Evolutionary conservation across 2,797 vertebrate genomes (phyloP), one percentile per base, ranked within the genome.

Genomic region (Scolopax bukidnonensis): DNA sequence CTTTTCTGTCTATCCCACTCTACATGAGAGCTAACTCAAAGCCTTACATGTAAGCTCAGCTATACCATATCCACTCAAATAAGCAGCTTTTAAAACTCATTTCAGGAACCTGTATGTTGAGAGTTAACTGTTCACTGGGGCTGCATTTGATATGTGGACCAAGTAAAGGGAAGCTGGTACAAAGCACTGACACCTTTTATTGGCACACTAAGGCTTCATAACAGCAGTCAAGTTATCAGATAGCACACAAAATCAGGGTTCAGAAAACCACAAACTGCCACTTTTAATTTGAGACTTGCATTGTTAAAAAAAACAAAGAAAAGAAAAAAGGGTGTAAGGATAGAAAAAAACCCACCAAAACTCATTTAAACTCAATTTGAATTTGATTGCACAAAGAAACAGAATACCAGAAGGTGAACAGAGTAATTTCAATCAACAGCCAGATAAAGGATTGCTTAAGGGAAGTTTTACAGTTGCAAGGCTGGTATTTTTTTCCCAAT

Each of bases 201-300:
- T 87, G 87, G 28, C 32, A 85, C 3, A 3, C 27, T 25, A 25
- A 59, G 36, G 54, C 59, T 84, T 69, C 0, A 0, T 9, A 40
- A 61, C 4, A 4, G 54, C 32, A 78, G n/a, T 5, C 4, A 7
- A 4, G 1, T 54, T 36, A 61, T 0, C 1, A 3, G 33, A 60
- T 16, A 28, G 7, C 5, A 7, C 63, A 59, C 50, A 73, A 61
- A 79, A 77, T 6, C 45, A 23, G n/a, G 2, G 28, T 25, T 71
- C 77, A 77, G 70, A 7, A 83, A 30, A 33, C 38, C 38, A 68
- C 83, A 87, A 14, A 25, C 5, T 16, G 15, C 32, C 51, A 71
- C 45, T 75, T 75, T 27, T 27, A 41, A 71, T 78, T 10, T 53
- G 30, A 86, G 43, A 68, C 25, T 21, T 40, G 13, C 3, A 16